Evolutionary conservation across 2,797 vertebrate species (phyloP).

Genomic region (Enteromius paludinosus): DNA sequence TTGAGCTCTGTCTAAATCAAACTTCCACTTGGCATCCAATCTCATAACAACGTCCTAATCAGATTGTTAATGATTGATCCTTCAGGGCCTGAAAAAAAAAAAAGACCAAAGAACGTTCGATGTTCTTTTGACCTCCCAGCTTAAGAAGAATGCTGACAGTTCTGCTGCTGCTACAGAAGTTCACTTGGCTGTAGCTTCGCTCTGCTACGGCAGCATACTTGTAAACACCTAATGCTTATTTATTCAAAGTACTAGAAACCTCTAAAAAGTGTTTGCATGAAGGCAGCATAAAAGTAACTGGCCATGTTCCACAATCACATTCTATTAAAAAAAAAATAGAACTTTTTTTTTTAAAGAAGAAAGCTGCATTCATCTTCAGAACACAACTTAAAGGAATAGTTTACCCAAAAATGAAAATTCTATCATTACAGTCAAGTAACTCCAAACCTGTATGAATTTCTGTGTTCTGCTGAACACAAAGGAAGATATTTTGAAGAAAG

Average conservation of each 20-base stretch:
- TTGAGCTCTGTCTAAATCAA: not conserved
- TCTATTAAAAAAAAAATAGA: not conserved
- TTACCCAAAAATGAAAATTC: no score
- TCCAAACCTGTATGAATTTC: no score
- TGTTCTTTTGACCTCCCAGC: not conserved
- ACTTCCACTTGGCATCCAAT: constrained; percentile 14
- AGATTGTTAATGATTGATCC: constrained; percentile 6
- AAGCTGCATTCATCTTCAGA: no score
- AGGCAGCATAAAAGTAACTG: not conserved
- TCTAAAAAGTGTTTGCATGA: not conserved
- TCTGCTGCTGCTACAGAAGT: not conserved
- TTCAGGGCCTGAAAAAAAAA: not conserved
- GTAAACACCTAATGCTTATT: constrained; percentile 34
- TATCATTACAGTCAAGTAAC: no score
- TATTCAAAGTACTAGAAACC: constrained; percentile 13
- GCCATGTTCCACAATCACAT: not conserved
- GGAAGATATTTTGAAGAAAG: no score
- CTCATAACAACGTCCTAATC: not conserved
- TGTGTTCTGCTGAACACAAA: no score
- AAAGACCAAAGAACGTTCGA: not conserved
- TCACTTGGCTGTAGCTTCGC: constrained; percentile 1
- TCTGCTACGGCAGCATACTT: constrained; percentile 4
- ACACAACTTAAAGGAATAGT: no score
- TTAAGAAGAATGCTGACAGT: constrained; percentile 10
- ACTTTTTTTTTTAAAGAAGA: no score